Conservation (phyloP, 2,113 vertebrate species). For the Corythornis cristatus region DNA sequence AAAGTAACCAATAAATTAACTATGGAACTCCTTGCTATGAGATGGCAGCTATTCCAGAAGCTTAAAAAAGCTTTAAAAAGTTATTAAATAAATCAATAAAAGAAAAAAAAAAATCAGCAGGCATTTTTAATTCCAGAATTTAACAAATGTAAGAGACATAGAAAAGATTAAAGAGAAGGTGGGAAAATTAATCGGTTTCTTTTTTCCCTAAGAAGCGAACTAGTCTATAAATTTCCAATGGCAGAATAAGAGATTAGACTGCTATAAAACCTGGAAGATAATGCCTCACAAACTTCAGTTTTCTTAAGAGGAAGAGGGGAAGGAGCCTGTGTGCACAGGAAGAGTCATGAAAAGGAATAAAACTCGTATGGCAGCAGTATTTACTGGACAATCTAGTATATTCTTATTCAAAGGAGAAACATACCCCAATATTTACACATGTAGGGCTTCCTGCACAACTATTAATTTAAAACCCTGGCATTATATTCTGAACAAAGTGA, state of each 20-base stretch:
- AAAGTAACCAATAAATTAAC: background rate
- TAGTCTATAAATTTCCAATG: background rate
- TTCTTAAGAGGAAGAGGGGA: background rate
- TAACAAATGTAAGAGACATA: background rate
- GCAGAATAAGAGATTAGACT: background rate
- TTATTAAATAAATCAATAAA: background rate
- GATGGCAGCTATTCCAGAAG: background rate
- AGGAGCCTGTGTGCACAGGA: background rate
- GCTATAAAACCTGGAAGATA: background rate
- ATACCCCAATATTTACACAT: conserved; percentile 27
- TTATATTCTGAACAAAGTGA: conserved; percentile 21
- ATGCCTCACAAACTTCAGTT: background rate
- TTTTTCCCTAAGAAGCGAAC: background rate
- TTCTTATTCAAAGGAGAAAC: conserved; percentile 29
- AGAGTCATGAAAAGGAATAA: background rate
- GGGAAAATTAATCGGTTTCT: background rate
- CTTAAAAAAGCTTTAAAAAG: background rate
- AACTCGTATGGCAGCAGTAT: background rate
- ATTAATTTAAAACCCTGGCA: conserved; percentile 33
- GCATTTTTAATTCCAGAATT: background rate
- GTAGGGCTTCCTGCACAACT: background rate
- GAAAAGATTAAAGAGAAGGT: background rate
- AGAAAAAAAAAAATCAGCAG: background rate
- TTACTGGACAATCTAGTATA: background rate
- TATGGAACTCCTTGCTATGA: background rate